Evolutionary conservation across 1,140 invertebrate genomes (phyloP).

Genomic region (Vanessa tameamea): DNA sequence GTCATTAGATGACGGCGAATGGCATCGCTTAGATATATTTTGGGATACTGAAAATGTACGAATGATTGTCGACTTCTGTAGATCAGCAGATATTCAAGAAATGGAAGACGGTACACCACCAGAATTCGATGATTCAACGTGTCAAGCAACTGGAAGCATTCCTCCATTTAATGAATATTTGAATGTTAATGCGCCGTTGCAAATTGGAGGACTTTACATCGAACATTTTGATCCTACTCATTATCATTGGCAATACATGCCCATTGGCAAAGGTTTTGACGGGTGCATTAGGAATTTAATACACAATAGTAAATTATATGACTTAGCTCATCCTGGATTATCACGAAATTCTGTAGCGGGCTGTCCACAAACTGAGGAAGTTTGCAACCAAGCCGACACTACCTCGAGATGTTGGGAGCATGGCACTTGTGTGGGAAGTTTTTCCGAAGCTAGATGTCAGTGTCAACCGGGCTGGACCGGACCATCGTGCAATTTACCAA

Average conservation of each 20-base stretch:
- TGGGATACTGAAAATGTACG: slow-evolving; percentile 96
- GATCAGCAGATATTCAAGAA: slow-evolving; percentile 91
- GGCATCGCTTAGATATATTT: slow-evolving; percentile 97
- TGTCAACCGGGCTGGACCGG: slow-evolving; percentile 96
- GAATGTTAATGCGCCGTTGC: slow-evolving; percentile 96
- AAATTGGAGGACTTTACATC: slow-evolving; percentile 94
- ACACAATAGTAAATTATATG: slow-evolving; percentile 97
- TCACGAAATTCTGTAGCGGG: slow-evolving; percentile 91
- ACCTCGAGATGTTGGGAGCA: slow-evolving; percentile 94
- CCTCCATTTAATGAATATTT: slow-evolving; percentile 98
- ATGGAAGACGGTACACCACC: slow-evolving; percentile 92
- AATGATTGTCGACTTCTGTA: slow-evolving; percentile 96
- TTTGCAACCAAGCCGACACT: slow-evolving; percentile 90
- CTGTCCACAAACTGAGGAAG: slow-evolving; percentile 94
- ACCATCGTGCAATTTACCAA: slow-evolving; percentile 90
- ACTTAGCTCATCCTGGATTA: slow-evolving; percentile 93
- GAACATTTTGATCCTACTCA: slow-evolving; percentile 92
- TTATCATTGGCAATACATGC: slow-evolving; percentile 93
- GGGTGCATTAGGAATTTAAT: slow-evolving; percentile 97
- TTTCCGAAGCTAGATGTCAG: slow-evolving; percentile 93
- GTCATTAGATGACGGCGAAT: slow-evolving; percentile 94
- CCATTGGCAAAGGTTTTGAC: slow-evolving; percentile 93
- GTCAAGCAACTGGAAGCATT: slow-evolving; percentile 93
- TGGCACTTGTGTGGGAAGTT: slow-evolving; percentile 95
- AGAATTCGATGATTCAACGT: slow-evolving; percentile 92